Conservation (phyloP, 2,113 vertebrate species). For the Oryzias curvinotus region DNA sequence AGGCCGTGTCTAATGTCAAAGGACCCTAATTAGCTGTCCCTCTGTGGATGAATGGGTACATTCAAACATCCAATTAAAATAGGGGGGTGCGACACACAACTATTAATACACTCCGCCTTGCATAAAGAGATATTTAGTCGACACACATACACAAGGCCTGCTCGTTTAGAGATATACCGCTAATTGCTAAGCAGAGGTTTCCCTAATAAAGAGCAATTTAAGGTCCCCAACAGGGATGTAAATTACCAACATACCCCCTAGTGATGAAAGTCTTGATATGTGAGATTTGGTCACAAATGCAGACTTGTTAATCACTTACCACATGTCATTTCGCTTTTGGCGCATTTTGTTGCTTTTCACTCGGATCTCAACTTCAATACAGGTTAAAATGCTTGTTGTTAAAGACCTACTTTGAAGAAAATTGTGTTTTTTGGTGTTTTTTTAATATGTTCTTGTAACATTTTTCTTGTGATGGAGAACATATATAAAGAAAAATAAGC, state of each 20-base stretch:
- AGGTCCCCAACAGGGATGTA: slow-evolving; percentile 43
- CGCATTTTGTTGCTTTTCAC: not conserved
- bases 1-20: slow-evolving; percentile 61
- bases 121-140: slow-evolving; percentile 31
- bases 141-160: slow-evolving; percentile 31
- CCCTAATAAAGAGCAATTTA: slow-evolving; percentile 53
- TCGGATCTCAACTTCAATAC: not conserved
- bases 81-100: slow-evolving; percentile 44
- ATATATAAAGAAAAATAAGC: no score
- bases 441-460: no score
- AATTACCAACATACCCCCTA: slow-evolving; percentile 34
- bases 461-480: no score
- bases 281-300: slow-evolving; percentile 21
- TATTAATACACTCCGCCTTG: slow-evolving; percentile 40
- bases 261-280: slow-evolving; percentile 40
- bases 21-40: slow-evolving; percentile 70
- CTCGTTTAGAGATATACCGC: slow-evolving; percentile 55
- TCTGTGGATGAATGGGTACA: slow-evolving; percentile 66
- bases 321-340: slow-evolving; percentile 2
- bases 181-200: slow-evolving; percentile 62
- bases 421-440: no score
- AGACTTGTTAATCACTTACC: slow-evolving; percentile 19
- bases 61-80: slow-evolving; percentile 74
- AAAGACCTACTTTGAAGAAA: no score
- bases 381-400: not conserved